Conservation (phyloP, 2,797 vertebrate species). For the Malacoctenus gilli region DNA sequence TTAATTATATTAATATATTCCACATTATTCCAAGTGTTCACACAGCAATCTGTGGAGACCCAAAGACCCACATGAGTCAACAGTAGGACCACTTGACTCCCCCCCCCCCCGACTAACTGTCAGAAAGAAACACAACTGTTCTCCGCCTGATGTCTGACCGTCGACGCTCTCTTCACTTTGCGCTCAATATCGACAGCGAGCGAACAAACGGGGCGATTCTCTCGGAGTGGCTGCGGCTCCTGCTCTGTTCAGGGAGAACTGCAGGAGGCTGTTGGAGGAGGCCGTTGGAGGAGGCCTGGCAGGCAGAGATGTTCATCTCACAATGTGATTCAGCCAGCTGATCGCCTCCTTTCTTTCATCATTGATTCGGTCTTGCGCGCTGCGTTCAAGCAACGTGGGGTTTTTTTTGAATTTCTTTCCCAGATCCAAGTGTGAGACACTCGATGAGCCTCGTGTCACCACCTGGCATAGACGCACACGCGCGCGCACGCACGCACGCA, state of each 20-base stretch:
- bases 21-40: no score
- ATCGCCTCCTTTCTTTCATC: slow-evolving; percentile 24
- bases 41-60: no score
- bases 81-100: no score
- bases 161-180: no score
- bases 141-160: no score
- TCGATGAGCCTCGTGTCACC: slow-evolving; percentile 16
- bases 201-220: no score
- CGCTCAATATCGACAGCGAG: no score
- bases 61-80: no score
- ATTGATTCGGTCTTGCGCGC: slow-evolving; percentile 33
- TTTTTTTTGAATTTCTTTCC: no score
- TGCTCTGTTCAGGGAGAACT: background rate
- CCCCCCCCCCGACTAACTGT: no score
- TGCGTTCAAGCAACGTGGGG: slow-evolving; percentile 31
- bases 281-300: slow-evolving; percentile 31
- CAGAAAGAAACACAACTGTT: no score
- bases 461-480: slow-evolving; percentile 5
- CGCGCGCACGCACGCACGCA: background rate
- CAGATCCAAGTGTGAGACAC: slow-evolving; percentile 44
- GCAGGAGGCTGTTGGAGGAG: slow-evolving; percentile 16
- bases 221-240: background rate
- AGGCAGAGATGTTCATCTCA: slow-evolving; percentile 32
- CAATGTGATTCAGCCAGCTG: slow-evolving; percentile 46
- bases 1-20: no score